Evolutionary conservation across 2,797 vertebrate species (phyloP), one percentile per base, ranked within the genome.

Genomic region (Intellagama lesueurii): DNA sequence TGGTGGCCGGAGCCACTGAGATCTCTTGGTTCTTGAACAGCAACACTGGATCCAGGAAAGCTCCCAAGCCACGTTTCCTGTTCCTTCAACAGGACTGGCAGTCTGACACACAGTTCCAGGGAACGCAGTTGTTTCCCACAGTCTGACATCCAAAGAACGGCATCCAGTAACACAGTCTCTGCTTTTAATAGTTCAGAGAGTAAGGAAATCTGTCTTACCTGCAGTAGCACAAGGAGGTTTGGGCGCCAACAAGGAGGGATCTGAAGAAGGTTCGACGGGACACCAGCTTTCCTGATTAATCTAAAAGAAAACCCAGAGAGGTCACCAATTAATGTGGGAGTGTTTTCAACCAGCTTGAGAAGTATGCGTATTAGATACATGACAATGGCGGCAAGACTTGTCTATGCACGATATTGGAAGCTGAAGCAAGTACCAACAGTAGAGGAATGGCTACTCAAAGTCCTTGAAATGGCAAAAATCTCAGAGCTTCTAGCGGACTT

Each of bases 251-350:
- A 96, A 91, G 24, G 95, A 94, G 4, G 96, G 82, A 77, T 95
- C 91, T 0, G 95, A 87, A 89, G 97, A 97, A 0, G 97, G 95
- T 84, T 97, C 95, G 77, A 97, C 90, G 0, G 97, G 84, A 80
- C 97, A 98, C 96, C 98, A 98, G 84, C 96, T 96, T 92, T 98
- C 99, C 81, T 97, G 97, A 91, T 99, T 99, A 92, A 99, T 99
- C 99, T 99, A 81, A 7, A 94, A 47, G 94, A 96, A 56, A 84
- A 90, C 91, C 19, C 5, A 95, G 73, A 92, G 0, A 82, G 6
- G 22, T 72, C 26, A 89, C 72, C 17, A 86, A 81, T 1, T 12
- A 7, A 17, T 32, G 64, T 0, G 1, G 4, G 40, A 11, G 28
- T 73, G 40, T 86, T 81, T 89, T 28, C 52, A 75, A 22, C 19